Base-by-base conservation (phyloP, 2,888 invertebrate species). In the Phengaris arion region DNA sequence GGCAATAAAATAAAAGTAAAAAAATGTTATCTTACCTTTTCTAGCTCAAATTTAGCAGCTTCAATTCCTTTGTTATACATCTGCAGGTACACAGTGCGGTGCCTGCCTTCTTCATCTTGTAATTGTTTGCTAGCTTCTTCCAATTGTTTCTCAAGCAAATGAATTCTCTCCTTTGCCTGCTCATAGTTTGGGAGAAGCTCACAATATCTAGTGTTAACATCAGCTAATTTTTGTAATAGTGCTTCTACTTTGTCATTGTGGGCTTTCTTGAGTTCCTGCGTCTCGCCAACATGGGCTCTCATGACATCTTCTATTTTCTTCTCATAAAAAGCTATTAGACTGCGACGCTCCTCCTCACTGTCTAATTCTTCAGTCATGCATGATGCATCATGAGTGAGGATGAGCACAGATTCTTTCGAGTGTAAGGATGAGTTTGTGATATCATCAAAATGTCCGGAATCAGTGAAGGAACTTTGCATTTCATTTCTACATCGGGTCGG, bases 361-460 rank as follows among this genome's bases (percentile, higher is more conserved):
- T 94, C 95, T 80, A 87, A 88, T 76, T 91, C 82, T 64, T 95
- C 93, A 75, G 93, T 94, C 89, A 91, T 92, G 80, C 94, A 94
- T 45, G 92, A 91, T 68, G 89, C 94, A 80, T 95, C 94, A 84
- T 95, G 94, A 74, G 94, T 93, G 55, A 93, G 86, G 82, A 94
- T 92, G 79, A 92, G 92, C 75, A 94, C 94, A n/a, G 96, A 96
- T 83, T 96, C 97, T 89, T 96, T 97, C 76, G 96, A 96, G 88
- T 96, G 96, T 78, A 96, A 93, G 75, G 96, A 96, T 74, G 96
- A 96, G 82, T 95, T 95, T 22, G 96, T 95, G 81, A 96, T 93
- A 89, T 97, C 97, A 86, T 98, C 98, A 88, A 96, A 97, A 90
- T 97, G 97, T 68, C 98, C 98, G 8, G 97, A 97, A 89, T 97